Base-by-base conservation (phyloP, 2,888 invertebrate genomes). In the Standfussiana lucernea region DNA sequence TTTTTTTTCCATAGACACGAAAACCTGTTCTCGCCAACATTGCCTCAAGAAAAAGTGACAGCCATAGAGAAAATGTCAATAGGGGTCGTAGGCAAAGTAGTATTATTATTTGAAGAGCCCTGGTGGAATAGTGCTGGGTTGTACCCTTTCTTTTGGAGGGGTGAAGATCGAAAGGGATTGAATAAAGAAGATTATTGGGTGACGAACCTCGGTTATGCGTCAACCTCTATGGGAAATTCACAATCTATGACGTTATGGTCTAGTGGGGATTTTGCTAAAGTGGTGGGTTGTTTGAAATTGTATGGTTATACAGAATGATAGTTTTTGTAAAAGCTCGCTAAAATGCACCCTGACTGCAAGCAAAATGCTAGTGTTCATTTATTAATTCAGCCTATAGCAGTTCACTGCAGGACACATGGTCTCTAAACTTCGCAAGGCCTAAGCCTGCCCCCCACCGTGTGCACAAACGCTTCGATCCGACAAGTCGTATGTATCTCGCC, bases 41-140 rank as follows among this genome's bases (percentile, higher is more conserved):
- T 98, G 50, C 97, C 98, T 0, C 77, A 90, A 21, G 89, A 91
- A 5, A 98, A 98, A 93, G 83, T 95, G 0, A 93, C 93, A 24
- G 96, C 97, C 2, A 97, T 98, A 67, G 88, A 97, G 92, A 94
- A 95, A 40, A 91, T 98, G 64, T 97, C 97, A 0, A 97, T 98
- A 84, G 98, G 98, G 0, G 97, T 97, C 0, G 97, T 98, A 6
- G 97, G 97, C 81, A 98, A 98, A 94, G 97, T 98, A 35, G 97
- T 97, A 72, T 87, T 98, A 1, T 95, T 97, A 71, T 98, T 98
- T 92, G 96, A 97, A 0, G 89, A 94, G 1, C 94, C 95, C 2
- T 98, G 98, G 97, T 98, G 98, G 98, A 42, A 42, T 5, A 42
- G n/a, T 1, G 18, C 2, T 24, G 24, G 7, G 4, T 74, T 47